A percentile compares a stretch with the other conserved stretches of the same genome.
Conservation (phyloP, 2,888 invertebrate genomes). For the Machimus atricapillus region DNA sequence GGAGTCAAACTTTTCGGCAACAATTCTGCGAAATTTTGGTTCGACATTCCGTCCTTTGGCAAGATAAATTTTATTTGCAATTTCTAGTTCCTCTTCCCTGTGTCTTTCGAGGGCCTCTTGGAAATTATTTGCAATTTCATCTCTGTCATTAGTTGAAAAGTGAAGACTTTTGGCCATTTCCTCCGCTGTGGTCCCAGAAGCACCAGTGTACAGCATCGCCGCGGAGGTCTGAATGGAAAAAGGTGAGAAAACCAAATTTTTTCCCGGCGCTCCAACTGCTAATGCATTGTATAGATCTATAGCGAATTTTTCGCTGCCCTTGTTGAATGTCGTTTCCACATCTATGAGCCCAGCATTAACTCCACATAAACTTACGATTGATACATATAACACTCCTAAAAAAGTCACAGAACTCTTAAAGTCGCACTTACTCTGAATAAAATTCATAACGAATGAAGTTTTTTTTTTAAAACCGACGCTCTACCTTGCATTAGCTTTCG, state of each 20-base stretch:
- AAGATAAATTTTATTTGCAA: neutral
- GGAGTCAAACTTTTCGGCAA: constrained; percentile 70
- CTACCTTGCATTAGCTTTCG: neutral
- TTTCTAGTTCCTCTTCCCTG: neutral
- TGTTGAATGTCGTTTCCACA: neutral
- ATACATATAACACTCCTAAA: neutral
- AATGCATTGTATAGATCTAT: neutral
- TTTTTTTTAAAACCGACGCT: neutral
- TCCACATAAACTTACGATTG: neutral
- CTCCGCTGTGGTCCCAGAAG: neutral
- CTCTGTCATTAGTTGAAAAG: neutral
- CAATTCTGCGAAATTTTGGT: constrained; percentile 66
- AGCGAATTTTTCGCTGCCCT: neutral
- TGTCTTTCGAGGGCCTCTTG: neutral
- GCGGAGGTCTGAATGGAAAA: neutral
- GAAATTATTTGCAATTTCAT: neutral
- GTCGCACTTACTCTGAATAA: neutral
- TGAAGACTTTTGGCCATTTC: neutral
- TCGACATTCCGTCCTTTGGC: neutral
- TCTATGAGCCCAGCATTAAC: neutral
- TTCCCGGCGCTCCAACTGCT: neutral
- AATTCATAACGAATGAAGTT: neutral
- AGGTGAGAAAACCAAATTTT: neutral
- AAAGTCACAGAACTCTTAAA: neutral
- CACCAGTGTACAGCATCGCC: neutral